Evolutionary conservation across 2,797 vertebrate genomes (phyloP), one percentile per base, ranked within the genome.

Genomic region (Euthynnus affinis): DNA sequence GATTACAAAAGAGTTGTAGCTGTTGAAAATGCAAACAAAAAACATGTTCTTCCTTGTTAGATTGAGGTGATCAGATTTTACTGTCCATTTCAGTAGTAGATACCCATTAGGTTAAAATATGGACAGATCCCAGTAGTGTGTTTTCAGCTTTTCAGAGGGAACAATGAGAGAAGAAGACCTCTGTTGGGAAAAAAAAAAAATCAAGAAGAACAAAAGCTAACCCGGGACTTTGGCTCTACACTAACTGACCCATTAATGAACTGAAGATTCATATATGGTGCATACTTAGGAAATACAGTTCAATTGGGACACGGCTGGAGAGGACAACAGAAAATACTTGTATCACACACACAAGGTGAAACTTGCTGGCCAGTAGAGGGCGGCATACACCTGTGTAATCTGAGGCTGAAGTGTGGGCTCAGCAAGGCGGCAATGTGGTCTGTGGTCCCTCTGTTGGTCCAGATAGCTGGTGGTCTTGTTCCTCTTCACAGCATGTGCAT

Each of bases 321-420:
- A 62, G 40, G 49, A 44, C 17, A 66, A 72, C 13, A 68, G n/a
- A 72, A 78, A 64, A 68, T 23, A 75, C 32, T 80, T 37, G 6
- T 53, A 42, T 52, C 9, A 9, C 53, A 56, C 22, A 2, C 2
- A 29, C n/a, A 9, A 25, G 18, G 4, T 74, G 40, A 55, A 29
- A 56, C 6, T 6, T 17, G 4, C 2, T 5, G 15, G 60, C 87
- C 92, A 89, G 81, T 76, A 88, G 91, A 71, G 83, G 90, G 87
- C 62, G 40, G 46, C 5, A 34, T 80, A 46, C 67, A 76, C 76
- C 72, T 55, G 64, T 37, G 46, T 44, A 51, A 62, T 55, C 46
- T 18, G 8, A 18, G 18, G 46, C 46, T 9, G 2, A 49, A 7
- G 44, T 17, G 44, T 48, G 44, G 6, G 6, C 44, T 48, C 44